Percentiles rank a stretch among this genome's conserved stretches.
Conservation (phyloP, 1,140 invertebrate species). For the Magallana ariakensis region DNA sequence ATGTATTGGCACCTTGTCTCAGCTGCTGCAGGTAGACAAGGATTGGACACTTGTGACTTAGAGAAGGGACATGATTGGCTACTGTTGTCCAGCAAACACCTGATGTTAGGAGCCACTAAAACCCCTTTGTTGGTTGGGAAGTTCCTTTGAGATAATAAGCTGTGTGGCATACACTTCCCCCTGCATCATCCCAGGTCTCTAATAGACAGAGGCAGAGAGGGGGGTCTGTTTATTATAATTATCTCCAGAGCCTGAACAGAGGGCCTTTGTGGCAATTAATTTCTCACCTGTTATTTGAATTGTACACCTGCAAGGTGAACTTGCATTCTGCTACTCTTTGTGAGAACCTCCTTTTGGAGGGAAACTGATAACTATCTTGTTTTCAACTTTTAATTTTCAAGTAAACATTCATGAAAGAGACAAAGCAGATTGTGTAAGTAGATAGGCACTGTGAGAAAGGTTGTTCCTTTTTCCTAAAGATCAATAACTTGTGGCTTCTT, state of each 20-base stretch:
- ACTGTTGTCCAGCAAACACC: too few species aligned
- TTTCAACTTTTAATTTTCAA: slow-evolving; percentile 20
- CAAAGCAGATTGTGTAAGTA: not conserved
- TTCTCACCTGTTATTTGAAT: not conserved
- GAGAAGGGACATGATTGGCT: too few species aligned
- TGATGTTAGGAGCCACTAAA: too few species aligned
- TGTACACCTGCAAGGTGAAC: slow-evolving; percentile 10
- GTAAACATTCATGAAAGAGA: slow-evolving; percentile 18
- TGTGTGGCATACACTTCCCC: not conserved
- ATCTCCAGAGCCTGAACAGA: not conserved
- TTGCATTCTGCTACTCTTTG: not conserved
- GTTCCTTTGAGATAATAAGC: not conserved
- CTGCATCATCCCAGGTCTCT: slow-evolving; percentile 2
- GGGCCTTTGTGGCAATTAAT: not conserved
- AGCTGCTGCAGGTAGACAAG: too few species aligned
- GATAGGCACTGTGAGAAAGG: too few species aligned
- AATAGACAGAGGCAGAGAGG: not conserved
- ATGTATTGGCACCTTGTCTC: too few species aligned
- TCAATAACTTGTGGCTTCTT: too few species aligned
- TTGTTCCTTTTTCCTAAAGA: too few species aligned
- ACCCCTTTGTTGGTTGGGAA: too few species aligned
- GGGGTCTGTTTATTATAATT: not conserved
- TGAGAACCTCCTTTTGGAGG: not conserved
- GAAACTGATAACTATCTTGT: slow-evolving; percentile 1
- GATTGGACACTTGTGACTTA: too few species aligned